phyloP scores from a whole-genome alignment of 2,888 invertebrate genomes.

The Eilema griseolum region DNA sequence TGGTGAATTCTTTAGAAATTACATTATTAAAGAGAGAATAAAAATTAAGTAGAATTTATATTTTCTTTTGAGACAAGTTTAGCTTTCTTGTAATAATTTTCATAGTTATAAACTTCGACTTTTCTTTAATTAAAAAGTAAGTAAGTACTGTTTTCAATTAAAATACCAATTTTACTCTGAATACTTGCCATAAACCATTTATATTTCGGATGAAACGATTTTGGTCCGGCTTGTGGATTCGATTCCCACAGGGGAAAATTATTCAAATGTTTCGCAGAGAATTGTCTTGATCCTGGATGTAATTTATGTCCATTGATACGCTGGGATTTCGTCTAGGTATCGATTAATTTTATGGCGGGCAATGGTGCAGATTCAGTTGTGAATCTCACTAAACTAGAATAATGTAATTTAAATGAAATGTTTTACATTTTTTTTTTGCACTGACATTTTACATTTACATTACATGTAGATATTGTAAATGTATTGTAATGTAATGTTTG shows the following conservation, averaged over 20 bases:
- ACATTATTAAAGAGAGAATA: no score
- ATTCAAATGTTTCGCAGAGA: background rate
- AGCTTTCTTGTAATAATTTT: background rate
- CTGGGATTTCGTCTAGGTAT: background rate
- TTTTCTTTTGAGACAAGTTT: no score
- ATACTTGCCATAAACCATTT: background rate
- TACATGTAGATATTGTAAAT: no score
- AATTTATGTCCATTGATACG: slow-evolving; percentile 1
- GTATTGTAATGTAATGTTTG: no score
- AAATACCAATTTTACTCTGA: background rate
- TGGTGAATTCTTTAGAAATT: no score
- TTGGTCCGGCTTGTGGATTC: background rate
- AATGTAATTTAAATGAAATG: no score
- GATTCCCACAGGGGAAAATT: slow-evolving; percentile 1
- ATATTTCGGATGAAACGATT: background rate
- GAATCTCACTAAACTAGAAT: background rate
- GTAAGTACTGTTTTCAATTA: no score
- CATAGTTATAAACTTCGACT: background rate
- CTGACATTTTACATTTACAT: no score
- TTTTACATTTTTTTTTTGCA: no score
- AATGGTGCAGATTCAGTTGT: background rate
- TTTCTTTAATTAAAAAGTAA: background rate
- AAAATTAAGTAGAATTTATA: no score
- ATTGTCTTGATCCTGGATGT: background rate
- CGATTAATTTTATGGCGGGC: background rate